Evolutionary conservation across 2,888 invertebrate genomes (phyloP).

Genomic region (Aporophyla lueneburgensis): DNA sequence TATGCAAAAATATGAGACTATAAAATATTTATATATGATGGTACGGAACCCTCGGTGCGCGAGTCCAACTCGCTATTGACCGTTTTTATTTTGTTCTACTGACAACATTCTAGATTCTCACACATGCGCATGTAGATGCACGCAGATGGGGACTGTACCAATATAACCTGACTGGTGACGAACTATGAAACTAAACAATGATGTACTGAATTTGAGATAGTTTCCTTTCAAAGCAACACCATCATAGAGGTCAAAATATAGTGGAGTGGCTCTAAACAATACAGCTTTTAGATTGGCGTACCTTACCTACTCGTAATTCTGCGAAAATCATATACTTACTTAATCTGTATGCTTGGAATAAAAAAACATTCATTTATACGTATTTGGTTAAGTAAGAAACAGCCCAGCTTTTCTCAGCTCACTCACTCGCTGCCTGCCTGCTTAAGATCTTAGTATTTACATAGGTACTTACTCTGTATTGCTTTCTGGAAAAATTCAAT

Average conservation of each 20-base stretch:
- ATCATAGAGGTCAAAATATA: not conserved
- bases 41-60: too few species aligned
- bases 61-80: too few species aligned
- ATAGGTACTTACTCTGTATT: not conserved
- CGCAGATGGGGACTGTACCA: not conserved
- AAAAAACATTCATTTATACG: not conserved
- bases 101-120: conserved; percentile 17
- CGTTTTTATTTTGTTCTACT: not conserved
- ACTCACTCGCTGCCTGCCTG: not conserved
- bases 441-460: not conserved
- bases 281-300: not conserved
- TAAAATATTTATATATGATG: too few species aligned
- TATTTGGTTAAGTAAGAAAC: not conserved
- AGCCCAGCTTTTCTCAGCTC: not conserved
- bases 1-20: too few species aligned
- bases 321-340: not conserved
- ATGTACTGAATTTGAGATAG: not conserved
- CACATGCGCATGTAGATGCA: conserved; percentile 27
- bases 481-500: not conserved
- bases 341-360: not conserved
- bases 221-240: not conserved
- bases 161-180: not conserved
- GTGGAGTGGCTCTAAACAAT: not conserved
- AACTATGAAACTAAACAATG: not conserved
- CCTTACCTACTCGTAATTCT: not conserved